phyloP scores from a whole-genome alignment of 2,797 vertebrate species.

The Bucorvus abyssinicus region DNA sequence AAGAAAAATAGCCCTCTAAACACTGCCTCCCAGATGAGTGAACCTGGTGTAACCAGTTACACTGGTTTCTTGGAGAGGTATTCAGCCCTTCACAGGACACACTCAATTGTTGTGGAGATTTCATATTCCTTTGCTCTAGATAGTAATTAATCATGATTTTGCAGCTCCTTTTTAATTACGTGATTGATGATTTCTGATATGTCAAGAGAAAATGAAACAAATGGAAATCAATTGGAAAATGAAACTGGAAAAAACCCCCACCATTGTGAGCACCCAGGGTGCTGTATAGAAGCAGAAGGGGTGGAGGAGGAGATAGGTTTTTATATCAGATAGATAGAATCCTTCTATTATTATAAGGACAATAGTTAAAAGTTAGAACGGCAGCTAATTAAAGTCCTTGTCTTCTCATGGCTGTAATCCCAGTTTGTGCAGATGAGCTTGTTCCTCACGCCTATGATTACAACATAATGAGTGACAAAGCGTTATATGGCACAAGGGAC shows the following conservation, averaged over 20 bases:
- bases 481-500: background rate
- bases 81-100: background rate
- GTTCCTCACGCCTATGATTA: background rate
- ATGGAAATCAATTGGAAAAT: slow-evolving; percentile 29
- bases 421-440: background rate
- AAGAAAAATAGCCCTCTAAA: background rate
- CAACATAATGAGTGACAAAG: slow-evolving; percentile 11
- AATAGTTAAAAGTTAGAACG: background rate
- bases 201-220: slow-evolving; percentile 48
- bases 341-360: background rate
- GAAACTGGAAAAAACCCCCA: background rate
- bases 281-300: background rate
- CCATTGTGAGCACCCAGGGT: background rate
- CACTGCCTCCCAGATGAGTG: background rate
- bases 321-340: background rate
- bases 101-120: slow-evolving; percentile 1
- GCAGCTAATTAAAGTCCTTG: background rate
- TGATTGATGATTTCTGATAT: slow-evolving; percentile 54
- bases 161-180: slow-evolving; percentile 32
- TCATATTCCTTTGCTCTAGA: slow-evolving; percentile 31
- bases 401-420: background rate
- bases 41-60: background rate
- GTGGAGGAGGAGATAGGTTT: background rate
- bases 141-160: slow-evolving; percentile 55
- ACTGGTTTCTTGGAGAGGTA: background rate